Base-by-base conservation (phyloP, 1,140 invertebrate species). In the Orussus abietinus region DNA sequence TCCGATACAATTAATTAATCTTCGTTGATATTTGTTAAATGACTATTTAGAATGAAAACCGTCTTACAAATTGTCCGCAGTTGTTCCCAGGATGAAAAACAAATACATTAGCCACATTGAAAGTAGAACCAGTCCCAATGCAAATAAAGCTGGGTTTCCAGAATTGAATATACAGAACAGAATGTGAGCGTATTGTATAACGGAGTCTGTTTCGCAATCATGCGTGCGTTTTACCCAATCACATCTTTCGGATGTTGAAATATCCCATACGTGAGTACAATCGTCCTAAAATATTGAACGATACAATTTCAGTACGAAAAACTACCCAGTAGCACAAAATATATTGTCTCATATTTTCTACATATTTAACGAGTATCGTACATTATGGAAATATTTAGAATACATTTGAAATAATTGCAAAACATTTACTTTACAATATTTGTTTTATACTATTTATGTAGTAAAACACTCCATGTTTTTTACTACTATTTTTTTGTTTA, bases 11-110 rank as follows among this genome's bases (percentile, higher is more conserved):
- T n/a, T n/a, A n/a, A n/a, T n/a, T n/a, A n/a, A n/a, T n/a, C n/a
- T n/a, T n/a, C n/a, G n/a, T n/a, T n/a, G n/a, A n/a, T n/a, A n/a
- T n/a, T n/a, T n/a, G n/a, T n/a, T n/a, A n/a, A n/a, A n/a, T n/a
- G n/a, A n/a, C n/a, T n/a, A n/a, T n/a, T n/a, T n/a, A n/a, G n/a
- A n/a, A n/a, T n/a, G n/a, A n/a, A n/a, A n/a, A n/a, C n/a, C n/a
- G n/a, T n/a, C 64, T 63, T 55, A 76, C 72, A 82, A 85, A 59
- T 80, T 79, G 64, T 85, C 81, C 0, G 82, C 79, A 13, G 79
- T 77, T 2, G 76, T 75, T 6, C 75, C 80, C 5, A 86, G 66
- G 12, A 77, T 74, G 29, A 81, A 50, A 52, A 86, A 85, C 10
- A 85, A 58, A 34, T 82, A 76, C 6, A 81, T 25, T 28, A 83